Conservation (phyloP, 2,888 invertebrate species). For the Malthinus flaveolus region DNA sequence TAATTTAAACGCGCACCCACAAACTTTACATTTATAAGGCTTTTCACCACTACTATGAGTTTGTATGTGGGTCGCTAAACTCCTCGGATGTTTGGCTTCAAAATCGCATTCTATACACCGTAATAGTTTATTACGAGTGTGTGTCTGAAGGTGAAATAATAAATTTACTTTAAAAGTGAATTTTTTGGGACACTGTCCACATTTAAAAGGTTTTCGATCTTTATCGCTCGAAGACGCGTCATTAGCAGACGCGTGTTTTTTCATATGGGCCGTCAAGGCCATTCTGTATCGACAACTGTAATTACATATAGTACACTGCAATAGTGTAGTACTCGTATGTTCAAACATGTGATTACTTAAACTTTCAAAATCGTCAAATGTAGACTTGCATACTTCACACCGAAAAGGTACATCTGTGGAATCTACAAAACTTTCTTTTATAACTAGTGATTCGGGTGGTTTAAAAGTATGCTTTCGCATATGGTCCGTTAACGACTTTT, state of each 20-base stretch:
- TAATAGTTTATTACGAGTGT: slow-evolving; percentile 23
- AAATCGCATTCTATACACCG: slow-evolving; percentile 22
- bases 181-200: slow-evolving; percentile 19
- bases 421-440: too few relatives aligned
- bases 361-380: slow-evolving; percentile 19
- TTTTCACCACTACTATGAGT: slow-evolving; percentile 26
- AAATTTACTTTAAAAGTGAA: slow-evolving; percentile 22
- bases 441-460: too few relatives aligned
- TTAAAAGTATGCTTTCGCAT: slow-evolving; percentile 23
- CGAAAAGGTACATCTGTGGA: slow-evolving; percentile 19
- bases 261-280: slow-evolving; percentile 16
- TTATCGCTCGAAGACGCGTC: too few relatives aligned
- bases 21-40: slow-evolving; percentile 23
- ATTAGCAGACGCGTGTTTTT: slow-evolving; percentile 20
- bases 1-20: slow-evolving; percentile 15
- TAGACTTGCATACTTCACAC: slow-evolving; percentile 18
- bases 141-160: slow-evolving; percentile 20
- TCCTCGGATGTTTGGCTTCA: slow-evolving; percentile 9
- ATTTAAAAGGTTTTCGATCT: slow-evolving; percentile 23
- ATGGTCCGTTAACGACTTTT: slow-evolving; percentile 14
- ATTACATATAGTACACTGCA: slow-evolving; percentile 15
- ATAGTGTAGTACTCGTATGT: slow-evolving; percentile 22
- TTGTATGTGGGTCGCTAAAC: slow-evolving; percentile 21
- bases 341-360: slow-evolving; percentile 19
- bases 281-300: slow-evolving; percentile 20